Evolutionary conservation across 2,797 vertebrate genomes (phyloP).

Genomic region (Sparidentex hasta): DNA sequence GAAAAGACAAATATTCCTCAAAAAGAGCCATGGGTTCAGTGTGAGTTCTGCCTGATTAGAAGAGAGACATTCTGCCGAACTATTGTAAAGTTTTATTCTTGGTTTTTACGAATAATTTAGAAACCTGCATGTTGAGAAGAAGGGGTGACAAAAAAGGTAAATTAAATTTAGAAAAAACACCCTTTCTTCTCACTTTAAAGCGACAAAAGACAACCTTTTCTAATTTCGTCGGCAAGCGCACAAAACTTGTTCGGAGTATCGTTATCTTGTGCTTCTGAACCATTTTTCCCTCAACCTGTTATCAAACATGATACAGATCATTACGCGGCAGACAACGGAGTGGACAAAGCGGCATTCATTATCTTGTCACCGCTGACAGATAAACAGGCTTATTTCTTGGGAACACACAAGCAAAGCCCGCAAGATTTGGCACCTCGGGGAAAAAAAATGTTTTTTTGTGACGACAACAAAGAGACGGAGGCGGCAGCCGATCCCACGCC

Average conservation of each 20-base stretch:
- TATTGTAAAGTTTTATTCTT: not conserved
- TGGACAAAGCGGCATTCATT: slow-evolving; percentile 79
- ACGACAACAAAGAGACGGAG: slow-evolving; percentile 30
- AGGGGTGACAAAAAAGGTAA: not conserved
- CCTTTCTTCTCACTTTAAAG: slow-evolving; percentile 5
- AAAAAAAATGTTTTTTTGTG: slow-evolving; percentile 23
- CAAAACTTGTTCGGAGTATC: slow-evolving; percentile 34
- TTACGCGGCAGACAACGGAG: slow-evolving; percentile 75
- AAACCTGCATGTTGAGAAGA: slow-evolving; percentile 4
- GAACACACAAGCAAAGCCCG: slow-evolving; percentile 58
- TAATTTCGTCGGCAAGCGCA: not conserved
- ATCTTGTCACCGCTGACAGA: slow-evolving; percentile 83
- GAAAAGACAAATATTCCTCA: slow-evolving; percentile 17
- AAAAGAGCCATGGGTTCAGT: slow-evolving; percentile 11
- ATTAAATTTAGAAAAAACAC: not conserved
- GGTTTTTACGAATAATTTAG: slow-evolving; percentile 10
- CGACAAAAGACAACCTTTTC: slow-evolving; percentile 16
- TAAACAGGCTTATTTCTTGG: slow-evolving; percentile 76
- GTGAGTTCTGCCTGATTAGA: slow-evolving; percentile 11
- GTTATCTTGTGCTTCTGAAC: slow-evolving; percentile 47
- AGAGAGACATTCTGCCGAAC: not conserved
- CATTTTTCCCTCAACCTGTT: slow-evolving; percentile 44
- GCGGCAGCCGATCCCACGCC: slow-evolving; percentile 5
- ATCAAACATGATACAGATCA: slow-evolving; percentile 79
- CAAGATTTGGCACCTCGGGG: slow-evolving; percentile 6